Percentiles rank a stretch among this genome's conserved stretches.
These are phyloP conservation scores for Ormyrus nitidulus DNA, from an alignment of 2,888 invertebrate genomes.

Conservation along the genomic window DNA sequence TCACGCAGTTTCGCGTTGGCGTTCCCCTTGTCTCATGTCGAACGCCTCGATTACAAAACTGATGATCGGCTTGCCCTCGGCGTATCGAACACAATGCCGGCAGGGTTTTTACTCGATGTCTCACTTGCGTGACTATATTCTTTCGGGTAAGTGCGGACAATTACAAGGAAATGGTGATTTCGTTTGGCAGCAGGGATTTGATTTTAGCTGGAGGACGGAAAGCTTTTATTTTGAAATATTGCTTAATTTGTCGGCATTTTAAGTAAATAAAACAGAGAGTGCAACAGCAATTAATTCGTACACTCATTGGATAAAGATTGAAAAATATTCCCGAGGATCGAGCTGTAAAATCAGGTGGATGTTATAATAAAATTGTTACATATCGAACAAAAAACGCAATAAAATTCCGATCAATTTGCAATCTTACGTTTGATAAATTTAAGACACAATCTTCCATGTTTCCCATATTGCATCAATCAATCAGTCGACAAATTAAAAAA, in stretches of 20 bases:
- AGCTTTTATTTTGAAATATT: too few species aligned
- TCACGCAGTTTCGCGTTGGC: constrained; percentile 63
- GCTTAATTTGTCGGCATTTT: too few species aligned
- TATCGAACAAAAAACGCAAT: neutral
- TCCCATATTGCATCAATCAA: constrained; percentile 26
- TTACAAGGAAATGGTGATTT: neutral
- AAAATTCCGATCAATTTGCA: constrained; percentile 23
- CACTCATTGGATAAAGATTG: neutral
- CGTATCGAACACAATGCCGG: constrained; percentile 7
- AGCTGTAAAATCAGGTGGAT: too few species aligned
- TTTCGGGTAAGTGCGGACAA: neutral
- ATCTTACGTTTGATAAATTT: constrained; percentile 14
- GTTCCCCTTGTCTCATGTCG: constrained; percentile 66
- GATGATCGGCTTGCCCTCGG: constrained; percentile 58
- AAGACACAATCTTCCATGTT: constrained; percentile 8
- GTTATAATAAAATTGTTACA: constrained; percentile 6
- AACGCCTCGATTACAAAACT: constrained; percentile 65
- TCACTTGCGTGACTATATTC: neutral
- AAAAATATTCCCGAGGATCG: neutral
- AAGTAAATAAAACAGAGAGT: too few species aligned
- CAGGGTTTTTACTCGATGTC: constrained; percentile 6
- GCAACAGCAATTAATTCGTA: neutral
- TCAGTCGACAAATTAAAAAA: neutral
- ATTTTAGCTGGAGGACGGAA: too few species aligned
- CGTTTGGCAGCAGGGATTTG: too few species aligned